Conservation (phyloP, 2,113 vertebrate species). For the Melanostigma gelatinosum region DNA sequence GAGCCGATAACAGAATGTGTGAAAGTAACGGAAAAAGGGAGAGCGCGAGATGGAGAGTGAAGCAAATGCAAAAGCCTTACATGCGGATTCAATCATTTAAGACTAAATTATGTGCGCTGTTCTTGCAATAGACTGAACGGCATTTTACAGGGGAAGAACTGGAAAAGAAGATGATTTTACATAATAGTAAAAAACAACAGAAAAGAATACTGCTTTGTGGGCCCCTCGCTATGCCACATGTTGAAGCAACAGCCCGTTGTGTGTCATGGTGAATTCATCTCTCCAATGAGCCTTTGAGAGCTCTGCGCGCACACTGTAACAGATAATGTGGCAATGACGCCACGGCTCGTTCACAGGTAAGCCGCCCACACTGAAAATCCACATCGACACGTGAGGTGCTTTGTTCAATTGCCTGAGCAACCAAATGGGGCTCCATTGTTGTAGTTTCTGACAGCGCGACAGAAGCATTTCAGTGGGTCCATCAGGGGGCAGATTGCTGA, state of each 20-base stretch:
- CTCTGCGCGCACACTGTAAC: slow-evolving; percentile 11
- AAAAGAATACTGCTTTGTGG: not conserved
- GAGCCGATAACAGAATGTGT: slow-evolving; percentile 46
- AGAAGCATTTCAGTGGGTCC: not conserved
- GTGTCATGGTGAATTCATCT: slow-evolving; percentile 36
- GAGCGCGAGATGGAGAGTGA: slow-evolving; percentile 14
- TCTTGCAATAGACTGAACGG: not conserved
- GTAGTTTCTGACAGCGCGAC: not conserved
- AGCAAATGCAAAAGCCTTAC: not conserved
- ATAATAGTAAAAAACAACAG: not conserved
- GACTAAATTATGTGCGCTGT: not conserved
- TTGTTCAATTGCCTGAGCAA: slow-evolving; percentile 34
- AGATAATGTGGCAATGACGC: slow-evolving; percentile 26
- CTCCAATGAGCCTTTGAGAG: slow-evolving; percentile 54
- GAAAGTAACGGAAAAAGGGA: slow-evolving; percentile 12
- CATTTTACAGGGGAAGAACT: not conserved
- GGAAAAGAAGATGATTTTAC: not conserved
- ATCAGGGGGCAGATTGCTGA: not conserved
- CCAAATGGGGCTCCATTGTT: slow-evolving; percentile 6
- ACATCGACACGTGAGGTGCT: slow-evolving; percentile 13
- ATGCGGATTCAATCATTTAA: slow-evolving; percentile 1
- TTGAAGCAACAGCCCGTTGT: slow-evolving; percentile 23
- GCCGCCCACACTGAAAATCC: slow-evolving; percentile 13
- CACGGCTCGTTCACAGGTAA: slow-evolving; percentile 35
- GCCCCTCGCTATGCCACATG: not conserved